These are phyloP conservation scores for Drosophila barbarae DNA, from an alignment of 2,888 invertebrate species.

Conservation along the genomic window DNA sequence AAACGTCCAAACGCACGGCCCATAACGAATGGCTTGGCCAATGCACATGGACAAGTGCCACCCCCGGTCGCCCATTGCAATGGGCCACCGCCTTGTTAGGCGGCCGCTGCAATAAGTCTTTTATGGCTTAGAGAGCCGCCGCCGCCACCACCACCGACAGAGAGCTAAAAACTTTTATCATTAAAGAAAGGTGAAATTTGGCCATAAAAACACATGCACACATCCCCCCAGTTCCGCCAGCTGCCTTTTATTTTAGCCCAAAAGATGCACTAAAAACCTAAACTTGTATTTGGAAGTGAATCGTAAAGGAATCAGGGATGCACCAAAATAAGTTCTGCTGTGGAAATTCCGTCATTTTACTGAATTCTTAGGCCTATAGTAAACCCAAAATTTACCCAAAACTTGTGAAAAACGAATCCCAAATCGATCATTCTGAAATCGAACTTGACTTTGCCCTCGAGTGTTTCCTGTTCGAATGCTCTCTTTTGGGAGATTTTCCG, in stretches of 20 bases:
- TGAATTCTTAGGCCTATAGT: too few species aligned
- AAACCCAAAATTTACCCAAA: not conserved
- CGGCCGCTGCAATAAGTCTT: slow-evolving; percentile 45
- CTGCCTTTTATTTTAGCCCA: too few species aligned
- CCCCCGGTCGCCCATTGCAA: not conserved
- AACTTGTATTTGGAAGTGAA: too few species aligned
- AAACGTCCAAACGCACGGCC: slow-evolving; percentile 59
- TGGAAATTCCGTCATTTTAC: too few species aligned
- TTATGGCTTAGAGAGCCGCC: slow-evolving; percentile 36
- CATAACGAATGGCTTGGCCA: slow-evolving; percentile 67
- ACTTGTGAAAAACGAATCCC: not conserved
- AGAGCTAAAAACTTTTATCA: slow-evolving; percentile 37
- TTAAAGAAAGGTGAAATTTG: slow-evolving; percentile 40
- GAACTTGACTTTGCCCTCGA: slow-evolving; percentile 31
- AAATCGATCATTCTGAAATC: slow-evolving; percentile 25
- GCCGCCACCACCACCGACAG: slow-evolving; percentile 16
- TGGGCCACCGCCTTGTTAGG: slow-evolving; percentile 33
- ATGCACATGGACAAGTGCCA: slow-evolving; percentile 45
- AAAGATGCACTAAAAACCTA: too few species aligned
- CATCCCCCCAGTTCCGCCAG: too few species aligned
- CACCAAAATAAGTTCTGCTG: too few species aligned
- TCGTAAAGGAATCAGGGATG: too few species aligned
- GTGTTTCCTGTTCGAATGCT: slow-evolving; percentile 5
- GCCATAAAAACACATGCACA: slow-evolving; percentile 18
- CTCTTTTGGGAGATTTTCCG: slow-evolving; percentile 11